Conservation (phyloP, 2,888 invertebrate species). For the Uropetala carovei region DNA sequence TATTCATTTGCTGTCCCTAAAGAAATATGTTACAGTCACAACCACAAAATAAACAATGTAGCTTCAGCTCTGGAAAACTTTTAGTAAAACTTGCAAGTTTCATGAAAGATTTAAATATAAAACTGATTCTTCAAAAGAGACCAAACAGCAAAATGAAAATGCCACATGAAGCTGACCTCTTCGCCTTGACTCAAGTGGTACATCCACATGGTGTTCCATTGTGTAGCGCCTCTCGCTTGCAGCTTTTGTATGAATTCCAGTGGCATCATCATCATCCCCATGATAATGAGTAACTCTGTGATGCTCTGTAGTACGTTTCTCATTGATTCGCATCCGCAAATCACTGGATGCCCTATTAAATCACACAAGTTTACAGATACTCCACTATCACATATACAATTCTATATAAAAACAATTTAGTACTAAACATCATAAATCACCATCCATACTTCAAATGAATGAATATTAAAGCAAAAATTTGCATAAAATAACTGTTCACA, state of each 20-base stretch:
- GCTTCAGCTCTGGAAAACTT: too few species aligned
- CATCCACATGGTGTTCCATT: constrained; percentile 22
- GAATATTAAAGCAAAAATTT: too few species aligned
- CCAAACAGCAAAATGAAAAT: neutral
- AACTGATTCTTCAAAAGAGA: neutral
- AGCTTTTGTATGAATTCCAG: constrained; percentile 9
- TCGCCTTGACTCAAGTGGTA: neutral
- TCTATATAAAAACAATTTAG: too few species aligned
- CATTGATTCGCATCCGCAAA: constrained; percentile 67
- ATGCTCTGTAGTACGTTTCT: constrained; percentile 67
- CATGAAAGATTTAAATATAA: too few species aligned
- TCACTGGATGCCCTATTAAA: constrained; percentile 66
- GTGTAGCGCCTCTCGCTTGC: neutral
- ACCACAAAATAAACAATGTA: too few species aligned
- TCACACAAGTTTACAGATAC: neutral
- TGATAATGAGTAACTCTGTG: constrained; percentile 35
- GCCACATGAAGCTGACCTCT: neutral
- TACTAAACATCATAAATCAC: too few species aligned
- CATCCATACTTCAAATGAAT: too few species aligned
- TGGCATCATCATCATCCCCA: neutral
- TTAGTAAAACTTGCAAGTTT: too few species aligned
- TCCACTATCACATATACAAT: too few species aligned
- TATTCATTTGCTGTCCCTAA: too few species aligned
- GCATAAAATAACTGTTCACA: too few species aligned
- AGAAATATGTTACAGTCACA: too few species aligned